phyloP scores from a whole-genome alignment of 2,888 invertebrate species.

The Pheosia tremula region DNA sequence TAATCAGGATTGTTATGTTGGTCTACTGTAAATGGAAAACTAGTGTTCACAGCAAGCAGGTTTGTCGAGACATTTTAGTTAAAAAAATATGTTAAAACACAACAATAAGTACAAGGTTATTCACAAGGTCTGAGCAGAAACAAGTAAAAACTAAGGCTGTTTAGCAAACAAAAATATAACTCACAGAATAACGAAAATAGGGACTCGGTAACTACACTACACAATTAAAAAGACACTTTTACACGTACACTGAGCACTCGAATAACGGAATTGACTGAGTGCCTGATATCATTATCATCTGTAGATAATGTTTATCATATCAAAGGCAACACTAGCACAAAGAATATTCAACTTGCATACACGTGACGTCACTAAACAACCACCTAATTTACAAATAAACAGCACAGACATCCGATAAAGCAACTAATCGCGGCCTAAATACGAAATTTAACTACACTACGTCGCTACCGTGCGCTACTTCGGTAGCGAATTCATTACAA shows the following conservation, averaged over 20 bases:
- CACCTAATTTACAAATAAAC: conserved; percentile 60
- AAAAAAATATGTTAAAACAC: conserved; percentile 15
- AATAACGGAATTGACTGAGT: conserved; percentile 48
- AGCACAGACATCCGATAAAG: conserved; percentile 55
- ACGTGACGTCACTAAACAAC: conserved; percentile 72
- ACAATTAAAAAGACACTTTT: conserved; percentile 37
- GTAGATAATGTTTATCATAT: conserved; percentile 77
- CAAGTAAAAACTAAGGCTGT: conserved; percentile 41
- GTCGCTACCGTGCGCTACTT: conserved; percentile 42
- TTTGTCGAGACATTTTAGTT: not conserved
- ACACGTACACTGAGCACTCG: conserved; percentile 37
- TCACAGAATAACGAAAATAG: conserved; percentile 36
- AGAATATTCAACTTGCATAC: conserved; percentile 65
- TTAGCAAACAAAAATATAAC: conserved; percentile 28
- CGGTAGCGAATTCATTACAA: conserved; percentile 47
- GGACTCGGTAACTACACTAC: conserved; percentile 28
- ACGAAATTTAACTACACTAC: conserved; percentile 26
- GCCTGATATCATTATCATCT: conserved; percentile 62
- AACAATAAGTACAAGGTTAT: conserved; percentile 29
- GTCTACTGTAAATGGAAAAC: not conserved
- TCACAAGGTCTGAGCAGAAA: conserved; percentile 23
- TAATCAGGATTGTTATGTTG: not conserved
- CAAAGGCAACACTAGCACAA: conserved; percentile 60
- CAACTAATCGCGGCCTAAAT: conserved; percentile 57
- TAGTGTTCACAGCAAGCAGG: not conserved